These are phyloP conservation scores for Paramormyrops hopkinsi DNA, from an alignment of 2,797 vertebrate genomes.

Conservation along the genomic window DNA sequence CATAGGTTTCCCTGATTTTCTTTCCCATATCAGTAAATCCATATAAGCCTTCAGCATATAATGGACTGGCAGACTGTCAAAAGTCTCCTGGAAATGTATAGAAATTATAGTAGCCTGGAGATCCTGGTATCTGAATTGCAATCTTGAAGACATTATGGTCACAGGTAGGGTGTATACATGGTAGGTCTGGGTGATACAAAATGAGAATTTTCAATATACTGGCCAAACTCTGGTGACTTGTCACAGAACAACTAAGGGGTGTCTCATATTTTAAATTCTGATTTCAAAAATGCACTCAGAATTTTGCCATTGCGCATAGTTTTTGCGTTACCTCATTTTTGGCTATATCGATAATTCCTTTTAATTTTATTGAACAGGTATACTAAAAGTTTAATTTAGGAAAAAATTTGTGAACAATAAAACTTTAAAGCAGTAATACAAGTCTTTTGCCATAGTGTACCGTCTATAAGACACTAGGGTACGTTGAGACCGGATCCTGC, in stretches of 20 bases:
- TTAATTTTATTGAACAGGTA: no score
- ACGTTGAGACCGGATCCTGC: not conserved
- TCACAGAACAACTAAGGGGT: not conserved
- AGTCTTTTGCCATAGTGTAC: no score
- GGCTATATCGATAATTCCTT: not conserved
- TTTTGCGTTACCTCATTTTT: not conserved
- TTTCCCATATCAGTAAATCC: not conserved
- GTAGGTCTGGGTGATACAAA: not conserved
- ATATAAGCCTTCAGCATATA: not conserved
- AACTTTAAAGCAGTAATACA: no score
- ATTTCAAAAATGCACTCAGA: not conserved
- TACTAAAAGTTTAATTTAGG: no score
- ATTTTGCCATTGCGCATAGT: not conserved
- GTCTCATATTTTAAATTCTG: not conserved
- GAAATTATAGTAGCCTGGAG: not conserved
- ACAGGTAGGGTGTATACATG: not conserved
- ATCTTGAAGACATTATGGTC: not conserved
- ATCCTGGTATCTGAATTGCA: not conserved
- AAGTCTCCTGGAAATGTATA: not conserved
- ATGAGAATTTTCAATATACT: not conserved
- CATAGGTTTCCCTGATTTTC: not conserved
- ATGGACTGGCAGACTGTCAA: not conserved
- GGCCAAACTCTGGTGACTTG: not conserved
- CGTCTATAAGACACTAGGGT: no score
- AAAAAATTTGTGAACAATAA: no score